Conservation (phyloP, 2,113 vertebrate genomes). For the Passer montanus region DNA sequence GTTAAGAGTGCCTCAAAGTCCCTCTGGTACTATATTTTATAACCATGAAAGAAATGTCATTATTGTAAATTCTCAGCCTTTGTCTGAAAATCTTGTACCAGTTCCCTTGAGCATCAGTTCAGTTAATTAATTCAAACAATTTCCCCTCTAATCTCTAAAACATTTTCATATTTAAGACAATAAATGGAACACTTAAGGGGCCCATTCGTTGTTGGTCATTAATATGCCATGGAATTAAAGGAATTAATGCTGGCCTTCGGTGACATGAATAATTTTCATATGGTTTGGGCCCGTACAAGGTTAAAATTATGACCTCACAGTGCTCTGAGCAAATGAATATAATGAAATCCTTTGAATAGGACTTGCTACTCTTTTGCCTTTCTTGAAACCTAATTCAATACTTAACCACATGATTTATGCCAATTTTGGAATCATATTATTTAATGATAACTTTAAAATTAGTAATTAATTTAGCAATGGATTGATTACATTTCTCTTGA, state of each 20-base stretch:
- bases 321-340: slow-evolving; percentile 49
- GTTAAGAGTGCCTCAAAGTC: slow-evolving; percentile 77
- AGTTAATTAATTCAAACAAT: slow-evolving; percentile 86
- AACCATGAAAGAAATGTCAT: slow-evolving; percentile 80
- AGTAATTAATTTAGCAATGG: slow-evolving; percentile 74
- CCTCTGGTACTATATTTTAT: slow-evolving; percentile 76
- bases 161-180: slow-evolving; percentile 84
- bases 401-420: slow-evolving; percentile 64
- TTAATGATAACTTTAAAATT: slow-evolving; percentile 78
- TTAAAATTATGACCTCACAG: slow-evolving; percentile 66
- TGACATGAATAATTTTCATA: slow-evolving; percentile 68
- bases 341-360: slow-evolving; percentile 60
- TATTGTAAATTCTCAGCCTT: slow-evolving; percentile 81
- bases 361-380: background rate
- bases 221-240: slow-evolving; percentile 76
- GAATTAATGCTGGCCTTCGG: slow-evolving; percentile 66
- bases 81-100: slow-evolving; percentile 79
- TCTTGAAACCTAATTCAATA: slow-evolving; percentile 60
- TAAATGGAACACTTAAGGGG: slow-evolving; percentile 79
- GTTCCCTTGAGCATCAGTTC: slow-evolving; percentile 74
- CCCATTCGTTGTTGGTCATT: slow-evolving; percentile 75
- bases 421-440: slow-evolving; percentile 73
- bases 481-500: slow-evolving; percentile 74
- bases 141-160: slow-evolving; percentile 79
- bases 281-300: slow-evolving; percentile 66